phyloP scores from a whole-genome alignment of 2,113 vertebrate species.

The Aegithalos caudatus region DNA sequence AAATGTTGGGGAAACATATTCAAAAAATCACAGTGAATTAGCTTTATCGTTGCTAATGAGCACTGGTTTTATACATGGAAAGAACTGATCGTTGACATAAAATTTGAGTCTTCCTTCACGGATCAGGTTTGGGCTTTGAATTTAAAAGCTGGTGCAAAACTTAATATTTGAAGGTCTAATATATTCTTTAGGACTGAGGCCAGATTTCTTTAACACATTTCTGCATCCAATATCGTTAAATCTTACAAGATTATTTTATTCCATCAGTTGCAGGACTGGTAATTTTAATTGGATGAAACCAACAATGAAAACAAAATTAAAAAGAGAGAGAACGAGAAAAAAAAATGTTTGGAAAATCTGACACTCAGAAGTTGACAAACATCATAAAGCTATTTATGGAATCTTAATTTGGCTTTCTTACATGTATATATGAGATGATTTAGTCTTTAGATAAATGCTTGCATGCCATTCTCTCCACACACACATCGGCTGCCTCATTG shows the following conservation, averaged over 20 bases:
- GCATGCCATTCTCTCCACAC: neutral
- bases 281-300: neutral
- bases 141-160: neutral
- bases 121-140: neutral
- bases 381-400: neutral
- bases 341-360: neutral
- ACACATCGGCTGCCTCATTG: neutral
- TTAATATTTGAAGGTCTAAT: neutral
- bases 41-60: neutral
- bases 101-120: neutral
- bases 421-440: neutral
- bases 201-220: neutral
- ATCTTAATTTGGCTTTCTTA: neutral
- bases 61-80: neutral
- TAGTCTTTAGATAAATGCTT: neutral
- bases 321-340: neutral
- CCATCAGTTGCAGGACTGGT: neutral
- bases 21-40: neutral
- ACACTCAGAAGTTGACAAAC: neutral
- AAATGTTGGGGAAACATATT: neutral
- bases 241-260: neutral
- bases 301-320: neutral
- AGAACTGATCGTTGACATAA: neutral
- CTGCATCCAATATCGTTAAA: neutral
- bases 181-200: neutral